These are phyloP conservation scores for Lumbricus terrestris DNA, from an alignment of 2,888 invertebrate genomes.

Conservation along the genomic window DNA sequence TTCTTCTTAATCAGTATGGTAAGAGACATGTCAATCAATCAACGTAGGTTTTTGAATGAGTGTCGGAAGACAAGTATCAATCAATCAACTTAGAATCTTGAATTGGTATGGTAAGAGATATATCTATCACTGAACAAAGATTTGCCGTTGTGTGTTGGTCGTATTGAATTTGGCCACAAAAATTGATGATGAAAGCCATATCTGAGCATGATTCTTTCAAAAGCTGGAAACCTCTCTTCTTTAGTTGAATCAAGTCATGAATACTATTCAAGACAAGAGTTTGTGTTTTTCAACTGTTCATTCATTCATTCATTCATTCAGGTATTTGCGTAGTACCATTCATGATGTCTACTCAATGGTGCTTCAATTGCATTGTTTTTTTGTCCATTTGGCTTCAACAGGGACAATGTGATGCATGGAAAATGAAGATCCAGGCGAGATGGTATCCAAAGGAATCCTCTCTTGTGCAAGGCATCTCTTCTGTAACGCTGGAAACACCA, in stretches of 20 bases:
- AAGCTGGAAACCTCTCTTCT: background rate
- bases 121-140: too few species aligned
- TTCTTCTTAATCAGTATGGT: too few species aligned
- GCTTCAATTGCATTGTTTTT: background rate
- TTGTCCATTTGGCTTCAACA: slow-evolving; percentile 25
- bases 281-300: background rate
- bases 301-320: too few species aligned
- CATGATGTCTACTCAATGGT: too few species aligned
- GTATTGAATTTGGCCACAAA: background rate
- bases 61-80: too few species aligned
- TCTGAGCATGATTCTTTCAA: too few species aligned
- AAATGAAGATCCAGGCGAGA: slow-evolving; percentile 33
- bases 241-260: background rate
- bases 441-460: background rate
- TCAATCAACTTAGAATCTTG: too few species aligned
- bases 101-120: too few species aligned
- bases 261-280: background rate
- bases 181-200: background rate
- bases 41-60: too few species aligned
- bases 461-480: background rate
- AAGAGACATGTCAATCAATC: too few species aligned
- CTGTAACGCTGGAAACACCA: background rate
- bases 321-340: too few species aligned
- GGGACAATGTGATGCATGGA: slow-evolving; percentile 44
- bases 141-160: background rate